Conservation (phyloP, 2,797 vertebrate species). For the Sitta carolinensis region DNA sequence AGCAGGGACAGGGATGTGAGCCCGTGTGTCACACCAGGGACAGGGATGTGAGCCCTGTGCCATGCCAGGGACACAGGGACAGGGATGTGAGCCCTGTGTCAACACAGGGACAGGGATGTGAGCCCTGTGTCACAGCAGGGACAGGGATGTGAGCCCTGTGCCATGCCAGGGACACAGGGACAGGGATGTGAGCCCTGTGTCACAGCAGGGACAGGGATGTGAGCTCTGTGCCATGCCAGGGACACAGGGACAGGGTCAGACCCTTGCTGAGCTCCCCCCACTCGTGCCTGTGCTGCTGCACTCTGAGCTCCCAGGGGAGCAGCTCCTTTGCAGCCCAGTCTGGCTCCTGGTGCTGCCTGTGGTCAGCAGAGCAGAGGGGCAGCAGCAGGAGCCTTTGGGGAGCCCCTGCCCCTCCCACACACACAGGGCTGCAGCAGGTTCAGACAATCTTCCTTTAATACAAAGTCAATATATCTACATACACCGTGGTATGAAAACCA, state of each 20-base stretch:
- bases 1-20: too few relatives aligned
- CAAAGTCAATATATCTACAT: slow-evolving; percentile 99
- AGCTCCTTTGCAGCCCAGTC: fast-evolving
- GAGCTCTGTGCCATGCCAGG: too few relatives aligned
- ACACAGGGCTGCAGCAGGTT: slow-evolving; percentile 54
- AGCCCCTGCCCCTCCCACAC: neutral
- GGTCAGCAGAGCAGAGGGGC: neutral
- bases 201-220: neutral
- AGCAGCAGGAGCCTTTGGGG: neutral
- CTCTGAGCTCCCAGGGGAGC: fast-evolving
- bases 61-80: too few relatives aligned
- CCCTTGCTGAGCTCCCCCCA: too few relatives aligned
- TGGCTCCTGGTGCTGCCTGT: fast-evolving
- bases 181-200: too few relatives aligned
- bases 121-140: too few relatives aligned
- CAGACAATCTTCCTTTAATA: slow-evolving; percentile 99
- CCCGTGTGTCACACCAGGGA: too few relatives aligned
- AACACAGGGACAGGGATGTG: neutral
- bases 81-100: too few relatives aligned
- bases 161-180: too few relatives aligned
- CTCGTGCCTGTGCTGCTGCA: neutral
- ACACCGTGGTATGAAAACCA: slow-evolving; percentile 93
- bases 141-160: too few relatives aligned
- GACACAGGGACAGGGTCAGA: too few relatives aligned
- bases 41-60: too few relatives aligned